A percentile compares a stretch with the other conserved stretches of the same genome.
phyloP scores from a whole-genome alignment of 2,113 vertebrate species.

The Vulpes vulpes region DNA sequence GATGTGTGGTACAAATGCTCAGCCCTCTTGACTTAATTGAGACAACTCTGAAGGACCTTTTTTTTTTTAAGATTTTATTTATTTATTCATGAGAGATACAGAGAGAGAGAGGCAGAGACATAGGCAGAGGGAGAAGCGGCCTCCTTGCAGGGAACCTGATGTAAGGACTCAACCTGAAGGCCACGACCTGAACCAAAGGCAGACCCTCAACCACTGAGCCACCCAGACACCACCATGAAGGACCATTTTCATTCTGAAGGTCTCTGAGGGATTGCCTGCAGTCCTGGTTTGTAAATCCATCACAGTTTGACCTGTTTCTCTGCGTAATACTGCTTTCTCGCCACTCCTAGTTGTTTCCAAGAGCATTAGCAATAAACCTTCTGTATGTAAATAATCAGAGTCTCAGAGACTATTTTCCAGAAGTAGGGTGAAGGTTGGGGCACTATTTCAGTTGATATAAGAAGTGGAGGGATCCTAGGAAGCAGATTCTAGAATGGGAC shows the following conservation, averaged over 20 bases:
- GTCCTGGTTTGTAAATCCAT: not conserved
- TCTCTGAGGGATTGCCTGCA: not conserved
- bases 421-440: too few species aligned
- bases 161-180: too few species aligned
- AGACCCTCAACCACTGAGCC: too few species aligned
- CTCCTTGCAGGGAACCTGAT: too few species aligned
- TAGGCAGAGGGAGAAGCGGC: too few species aligned
- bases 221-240: too few species aligned
- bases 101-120: too few species aligned
- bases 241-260: not conserved
- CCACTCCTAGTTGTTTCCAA: not conserved
- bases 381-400: not conserved
- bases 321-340: not conserved
- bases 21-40: not conserved
- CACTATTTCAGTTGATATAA: not conserved
- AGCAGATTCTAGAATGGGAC: not conserved
- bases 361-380: not conserved
- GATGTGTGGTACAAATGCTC: not conserved
- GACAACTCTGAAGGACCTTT: not conserved
- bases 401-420: not conserved
- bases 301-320: not conserved
- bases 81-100: too few species aligned
- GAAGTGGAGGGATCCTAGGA: not conserved
- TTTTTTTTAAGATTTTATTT: too few species aligned
- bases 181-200: too few species aligned